Evolutionary conservation across 2,888 invertebrate genomes (phyloP).

Genomic region (Nymphalis polychloros): DNA sequence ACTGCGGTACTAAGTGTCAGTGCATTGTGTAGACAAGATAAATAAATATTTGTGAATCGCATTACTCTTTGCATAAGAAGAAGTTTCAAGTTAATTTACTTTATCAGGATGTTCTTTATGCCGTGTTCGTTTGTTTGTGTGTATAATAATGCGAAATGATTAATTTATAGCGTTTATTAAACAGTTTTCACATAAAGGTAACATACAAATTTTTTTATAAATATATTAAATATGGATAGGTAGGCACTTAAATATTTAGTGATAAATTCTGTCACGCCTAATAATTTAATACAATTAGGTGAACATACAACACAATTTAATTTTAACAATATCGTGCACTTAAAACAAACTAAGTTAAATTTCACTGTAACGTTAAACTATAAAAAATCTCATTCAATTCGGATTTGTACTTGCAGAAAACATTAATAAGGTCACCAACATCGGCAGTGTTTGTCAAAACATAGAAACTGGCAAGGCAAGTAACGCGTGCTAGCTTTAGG

Average conservation of each 20-base stretch:
- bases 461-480: slow-evolving; percentile 81
- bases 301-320: slow-evolving; percentile 79
- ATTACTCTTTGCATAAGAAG: slow-evolving; percentile 7
- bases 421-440: slow-evolving; percentile 66
- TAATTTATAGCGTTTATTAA: slow-evolving; percentile 79
- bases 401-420: slow-evolving; percentile 81
- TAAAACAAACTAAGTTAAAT: slow-evolving; percentile 77
- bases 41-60: slow-evolving; percentile 34
- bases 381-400: slow-evolving; percentile 79
- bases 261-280: slow-evolving; percentile 77
- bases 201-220: slow-evolving; percentile 76
- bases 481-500: slow-evolving; percentile 74
- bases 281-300: slow-evolving; percentile 77
- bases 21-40: slow-evolving; percentile 53
- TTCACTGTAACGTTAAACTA: slow-evolving; percentile 79
- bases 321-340: slow-evolving; percentile 80
- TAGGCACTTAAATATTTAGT: slow-evolving; percentile 70
- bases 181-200: slow-evolving; percentile 78
- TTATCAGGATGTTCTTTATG: slow-evolving; percentile 26
- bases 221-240: slow-evolving; percentile 73
- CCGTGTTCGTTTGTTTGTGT: slow-evolving; percentile 49
- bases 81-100: slow-evolving; percentile 1
- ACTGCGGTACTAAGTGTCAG: slow-evolving; percentile 51
- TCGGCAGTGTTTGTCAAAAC: slow-evolving; percentile 76
- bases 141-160: slow-evolving; percentile 77